Percentiles rank a stretch among this genome's conserved stretches.
Evolutionary conservation across 2,113 vertebrate genomes (phyloP).

Genomic region (Theropithecus gelada): DNA sequence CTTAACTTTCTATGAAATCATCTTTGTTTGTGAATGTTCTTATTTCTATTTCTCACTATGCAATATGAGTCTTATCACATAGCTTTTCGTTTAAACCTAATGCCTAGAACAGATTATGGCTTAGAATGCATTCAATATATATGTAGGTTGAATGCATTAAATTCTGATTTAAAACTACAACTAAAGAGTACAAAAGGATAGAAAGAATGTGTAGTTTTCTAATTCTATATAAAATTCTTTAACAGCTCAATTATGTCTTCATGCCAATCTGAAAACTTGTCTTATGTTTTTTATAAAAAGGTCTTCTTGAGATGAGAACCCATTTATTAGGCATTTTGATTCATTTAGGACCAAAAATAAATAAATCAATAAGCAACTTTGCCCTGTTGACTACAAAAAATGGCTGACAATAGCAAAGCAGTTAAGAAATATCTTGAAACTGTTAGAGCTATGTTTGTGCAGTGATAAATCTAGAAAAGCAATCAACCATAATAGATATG

Average conservation of each 20-base stretch:
- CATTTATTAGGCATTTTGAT: not conserved
- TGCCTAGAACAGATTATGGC: not conserved
- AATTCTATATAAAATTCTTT: not conserved
- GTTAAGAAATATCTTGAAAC: not conserved
- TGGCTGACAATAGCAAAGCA: not conserved
- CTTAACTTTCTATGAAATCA: not conserved
- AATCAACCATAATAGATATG: not conserved
- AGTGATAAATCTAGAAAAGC: not conserved
- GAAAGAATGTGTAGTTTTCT: not conserved
- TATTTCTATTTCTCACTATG: not conserved
- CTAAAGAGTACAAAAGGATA: not conserved
- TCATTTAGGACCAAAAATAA: not conserved
- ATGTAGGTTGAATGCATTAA: not conserved
- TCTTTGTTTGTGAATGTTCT: not conserved
- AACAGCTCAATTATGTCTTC: not conserved
- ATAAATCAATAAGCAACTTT: not conserved
- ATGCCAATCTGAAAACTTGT: not conserved
- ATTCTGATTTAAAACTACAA: not conserved
- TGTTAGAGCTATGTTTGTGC: not conserved
- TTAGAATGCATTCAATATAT: not conserved
- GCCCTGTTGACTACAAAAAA: not conserved
- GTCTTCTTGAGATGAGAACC: not conserved
- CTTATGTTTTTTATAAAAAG: not conserved
- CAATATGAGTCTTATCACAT: not conserved
- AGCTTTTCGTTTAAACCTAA: not conserved